Evolutionary conservation across 2,113 vertebrate genomes (phyloP).

Genomic region (Carlito syrichta): DNA sequence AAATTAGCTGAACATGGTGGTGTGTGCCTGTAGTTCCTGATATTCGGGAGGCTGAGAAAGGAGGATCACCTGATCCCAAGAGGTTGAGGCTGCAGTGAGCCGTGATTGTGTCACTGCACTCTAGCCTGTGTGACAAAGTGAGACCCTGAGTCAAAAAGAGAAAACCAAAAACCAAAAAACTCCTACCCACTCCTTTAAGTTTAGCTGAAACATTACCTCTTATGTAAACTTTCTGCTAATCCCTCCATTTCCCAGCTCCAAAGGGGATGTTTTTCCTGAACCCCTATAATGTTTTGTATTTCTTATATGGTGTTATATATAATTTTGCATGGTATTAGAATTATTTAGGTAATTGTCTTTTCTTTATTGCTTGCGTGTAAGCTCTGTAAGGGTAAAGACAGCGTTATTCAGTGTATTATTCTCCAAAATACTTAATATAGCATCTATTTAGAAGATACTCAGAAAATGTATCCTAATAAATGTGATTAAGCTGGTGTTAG

Average conservation of each 20-base stretch:
- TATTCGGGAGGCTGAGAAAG: neutral
- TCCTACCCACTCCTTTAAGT: neutral
- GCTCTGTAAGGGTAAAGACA: neutral
- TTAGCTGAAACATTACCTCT: neutral
- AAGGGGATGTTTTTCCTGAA: neutral
- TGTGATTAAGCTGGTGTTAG: neutral
- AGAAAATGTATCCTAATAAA: neutral
- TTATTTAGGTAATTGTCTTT: neutral
- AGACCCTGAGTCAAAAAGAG: neutral
- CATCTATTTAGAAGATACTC: neutral
- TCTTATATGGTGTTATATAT: neutral
- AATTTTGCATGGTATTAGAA: neutral
- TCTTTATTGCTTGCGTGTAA: neutral
- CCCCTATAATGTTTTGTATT: neutral
- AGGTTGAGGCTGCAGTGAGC: neutral
- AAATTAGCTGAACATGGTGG: neutral
- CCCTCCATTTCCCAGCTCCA: neutral
- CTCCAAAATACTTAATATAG: neutral
- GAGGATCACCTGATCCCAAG: neutral
- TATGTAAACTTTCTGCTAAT: neutral
- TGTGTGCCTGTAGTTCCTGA: neutral
- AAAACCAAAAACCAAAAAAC: neutral
- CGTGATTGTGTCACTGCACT: neutral
- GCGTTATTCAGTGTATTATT: neutral
- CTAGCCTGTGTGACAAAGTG: neutral